Conservation (phyloP, 1,140 invertebrate species). For the Euschistus heros region DNA sequence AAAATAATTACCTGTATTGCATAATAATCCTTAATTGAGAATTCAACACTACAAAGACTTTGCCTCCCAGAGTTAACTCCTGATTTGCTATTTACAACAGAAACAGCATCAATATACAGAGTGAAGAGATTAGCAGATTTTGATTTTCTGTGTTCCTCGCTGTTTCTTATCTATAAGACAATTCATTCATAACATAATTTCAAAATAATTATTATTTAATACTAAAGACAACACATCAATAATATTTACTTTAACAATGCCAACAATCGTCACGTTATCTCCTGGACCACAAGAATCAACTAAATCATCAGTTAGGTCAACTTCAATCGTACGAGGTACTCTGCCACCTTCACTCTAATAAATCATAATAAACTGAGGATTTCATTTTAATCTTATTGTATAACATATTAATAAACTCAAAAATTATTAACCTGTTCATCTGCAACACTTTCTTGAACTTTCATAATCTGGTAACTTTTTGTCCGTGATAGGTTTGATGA, state of each 20-base stretch:
- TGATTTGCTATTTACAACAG: slow-evolving; percentile 55
- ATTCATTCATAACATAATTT: not conserved
- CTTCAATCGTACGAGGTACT: slow-evolving; percentile 76
- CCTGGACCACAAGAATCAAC: slow-evolving; percentile 80
- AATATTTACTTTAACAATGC: slow-evolving; percentile 60
- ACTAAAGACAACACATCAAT: not conserved
- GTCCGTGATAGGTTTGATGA: slow-evolving; percentile 60
- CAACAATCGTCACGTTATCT: slow-evolving; percentile 77
- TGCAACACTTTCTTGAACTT: slow-evolving; percentile 59
- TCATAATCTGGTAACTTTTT: slow-evolving; percentile 66
- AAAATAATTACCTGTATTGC: slow-evolving; percentile 47
- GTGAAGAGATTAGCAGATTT: slow-evolving; percentile 52
- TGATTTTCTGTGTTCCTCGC: slow-evolving; percentile 34
- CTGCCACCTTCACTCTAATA: slow-evolving; percentile 55
- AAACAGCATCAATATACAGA: slow-evolving; percentile 68
- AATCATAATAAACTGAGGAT: slow-evolving; percentile 9
- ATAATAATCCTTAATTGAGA: slow-evolving; percentile 58
- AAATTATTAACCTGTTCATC: slow-evolving; percentile 44
- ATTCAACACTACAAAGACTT: slow-evolving; percentile 37
- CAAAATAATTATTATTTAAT: not conserved
- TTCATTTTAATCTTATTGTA: too few species aligned
- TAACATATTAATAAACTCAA: too few species aligned
- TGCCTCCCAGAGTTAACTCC: slow-evolving; percentile 35
- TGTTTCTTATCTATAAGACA: slow-evolving; percentile 36
- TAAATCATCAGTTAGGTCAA: slow-evolving; percentile 75